phyloP scores from a whole-genome alignment of 2,888 invertebrate genomes.

The Cephus sareptanus region DNA sequence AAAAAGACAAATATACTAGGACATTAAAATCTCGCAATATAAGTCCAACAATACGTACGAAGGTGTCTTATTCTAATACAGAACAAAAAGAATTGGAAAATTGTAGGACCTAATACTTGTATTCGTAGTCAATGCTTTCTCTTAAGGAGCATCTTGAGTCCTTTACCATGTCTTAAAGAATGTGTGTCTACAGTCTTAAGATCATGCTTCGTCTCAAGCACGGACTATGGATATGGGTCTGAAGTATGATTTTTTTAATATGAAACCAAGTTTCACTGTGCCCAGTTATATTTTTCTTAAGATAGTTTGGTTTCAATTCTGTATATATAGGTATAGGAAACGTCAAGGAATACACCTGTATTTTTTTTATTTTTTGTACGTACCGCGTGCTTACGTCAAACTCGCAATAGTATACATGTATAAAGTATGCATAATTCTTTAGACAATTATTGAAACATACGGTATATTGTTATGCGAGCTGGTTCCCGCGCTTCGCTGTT shows the following conservation, averaged over 20 bases:
- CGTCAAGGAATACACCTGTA: neutral
- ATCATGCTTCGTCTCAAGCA: too few species aligned
- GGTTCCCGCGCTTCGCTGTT: neutral
- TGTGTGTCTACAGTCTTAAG: too few species aligned
- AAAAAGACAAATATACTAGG: neutral
- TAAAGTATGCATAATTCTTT: neutral
- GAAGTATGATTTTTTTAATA: conserved; percentile 6
- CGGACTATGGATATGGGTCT: too few species aligned
- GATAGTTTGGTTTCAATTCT: neutral
- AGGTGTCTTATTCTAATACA: neutral
- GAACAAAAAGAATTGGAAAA: neutral
- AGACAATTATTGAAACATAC: neutral
- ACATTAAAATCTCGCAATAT: neutral
- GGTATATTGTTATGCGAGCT: neutral
- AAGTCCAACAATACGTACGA: neutral
- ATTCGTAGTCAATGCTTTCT: too few species aligned
- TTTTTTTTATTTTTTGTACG: neutral
- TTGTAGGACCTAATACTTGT: neutral
- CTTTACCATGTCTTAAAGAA: too few species aligned
- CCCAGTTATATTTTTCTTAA: neutral
- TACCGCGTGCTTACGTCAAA: neutral
- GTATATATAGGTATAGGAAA: neutral
- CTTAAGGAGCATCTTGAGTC: too few species aligned
- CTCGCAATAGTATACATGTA: neutral
- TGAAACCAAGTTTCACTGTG: neutral